Conservation (phyloP, 2,113 vertebrate species). For the Platichthys stellatus region DNA sequence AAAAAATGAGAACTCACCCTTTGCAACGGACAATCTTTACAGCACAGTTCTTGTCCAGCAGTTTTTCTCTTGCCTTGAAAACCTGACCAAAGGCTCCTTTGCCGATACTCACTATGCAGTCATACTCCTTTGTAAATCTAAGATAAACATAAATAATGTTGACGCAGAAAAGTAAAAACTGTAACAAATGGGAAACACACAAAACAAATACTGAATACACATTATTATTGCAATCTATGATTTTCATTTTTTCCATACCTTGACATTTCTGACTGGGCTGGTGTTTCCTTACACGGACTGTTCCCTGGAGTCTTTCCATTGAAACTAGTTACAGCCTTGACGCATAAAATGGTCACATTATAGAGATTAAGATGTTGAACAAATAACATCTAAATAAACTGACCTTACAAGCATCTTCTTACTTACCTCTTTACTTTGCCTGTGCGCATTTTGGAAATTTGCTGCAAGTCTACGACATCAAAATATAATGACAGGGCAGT, state of each 20-base stretch:
- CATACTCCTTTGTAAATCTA: constrained; percentile 76
- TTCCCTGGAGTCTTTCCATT: constrained; percentile 5
- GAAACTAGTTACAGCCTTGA: constrained; percentile 40
- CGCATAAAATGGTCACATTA: constrained; percentile 4
- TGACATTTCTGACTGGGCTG: constrained; percentile 16
- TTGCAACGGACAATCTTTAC: constrained; percentile 75
- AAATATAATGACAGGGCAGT: background rate
- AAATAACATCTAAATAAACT: background rate
- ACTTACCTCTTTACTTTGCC: constrained; percentile 64
- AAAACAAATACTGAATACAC: background rate
- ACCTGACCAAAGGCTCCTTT: constrained; percentile 78
- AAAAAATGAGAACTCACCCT: constrained; percentile 64
- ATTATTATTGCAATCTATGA: background rate
- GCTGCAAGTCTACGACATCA: constrained; percentile 75
- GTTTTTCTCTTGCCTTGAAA: constrained; percentile 71
- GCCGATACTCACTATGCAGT: constrained; percentile 60
- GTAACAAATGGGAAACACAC: background rate
- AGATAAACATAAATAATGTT: background rate
- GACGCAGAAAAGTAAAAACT: background rate
- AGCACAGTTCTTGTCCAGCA: constrained; percentile 61
- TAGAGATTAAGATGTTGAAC: background rate
- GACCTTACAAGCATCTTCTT: background rate
- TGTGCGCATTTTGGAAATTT: constrained; percentile 44
- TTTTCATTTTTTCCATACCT: constrained; percentile 56
- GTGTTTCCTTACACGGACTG: background rate